Conservation (phyloP, 2,888 invertebrate genomes). For the Onthophagus sagittarius region DNA sequence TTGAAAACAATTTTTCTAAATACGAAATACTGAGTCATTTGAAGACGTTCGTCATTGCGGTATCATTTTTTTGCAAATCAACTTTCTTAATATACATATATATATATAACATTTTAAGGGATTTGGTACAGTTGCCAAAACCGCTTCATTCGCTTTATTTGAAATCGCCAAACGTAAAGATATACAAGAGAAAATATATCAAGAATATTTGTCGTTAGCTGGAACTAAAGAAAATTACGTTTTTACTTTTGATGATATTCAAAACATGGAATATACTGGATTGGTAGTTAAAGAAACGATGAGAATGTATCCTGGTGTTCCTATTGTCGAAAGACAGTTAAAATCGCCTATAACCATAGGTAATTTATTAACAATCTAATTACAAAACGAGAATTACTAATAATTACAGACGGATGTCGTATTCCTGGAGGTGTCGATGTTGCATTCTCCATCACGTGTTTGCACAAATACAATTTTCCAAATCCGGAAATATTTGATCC, state of each 20-base stretch:
- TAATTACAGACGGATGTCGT: neutral
- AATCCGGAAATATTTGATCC: neutral
- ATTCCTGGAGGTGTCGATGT: neutral
- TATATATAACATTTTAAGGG: neutral
- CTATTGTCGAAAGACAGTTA: neutral
- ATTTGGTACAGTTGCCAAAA: neutral
- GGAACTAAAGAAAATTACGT: neutral
- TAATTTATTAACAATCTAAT: neutral
- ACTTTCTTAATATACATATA: neutral
- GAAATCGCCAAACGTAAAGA: neutral
- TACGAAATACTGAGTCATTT: neutral
- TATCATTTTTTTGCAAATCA: neutral
- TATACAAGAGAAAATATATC: neutral
- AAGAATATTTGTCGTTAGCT: neutral
- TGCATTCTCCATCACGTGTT: neutral
- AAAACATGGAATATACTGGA: slow-evolving; percentile 1
- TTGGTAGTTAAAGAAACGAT: neutral
- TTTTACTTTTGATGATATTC: slow-evolving; percentile 2
- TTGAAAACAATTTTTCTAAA: neutral
- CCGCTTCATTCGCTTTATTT: neutral
- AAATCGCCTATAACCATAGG: neutral
- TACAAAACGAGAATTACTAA: neutral
- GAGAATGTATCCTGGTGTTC: neutral
- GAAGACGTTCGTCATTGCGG: neutral
- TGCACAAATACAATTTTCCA: neutral